Conservation (phyloP, 2,113 vertebrate genomes). For the Bos javanicus region DNA sequence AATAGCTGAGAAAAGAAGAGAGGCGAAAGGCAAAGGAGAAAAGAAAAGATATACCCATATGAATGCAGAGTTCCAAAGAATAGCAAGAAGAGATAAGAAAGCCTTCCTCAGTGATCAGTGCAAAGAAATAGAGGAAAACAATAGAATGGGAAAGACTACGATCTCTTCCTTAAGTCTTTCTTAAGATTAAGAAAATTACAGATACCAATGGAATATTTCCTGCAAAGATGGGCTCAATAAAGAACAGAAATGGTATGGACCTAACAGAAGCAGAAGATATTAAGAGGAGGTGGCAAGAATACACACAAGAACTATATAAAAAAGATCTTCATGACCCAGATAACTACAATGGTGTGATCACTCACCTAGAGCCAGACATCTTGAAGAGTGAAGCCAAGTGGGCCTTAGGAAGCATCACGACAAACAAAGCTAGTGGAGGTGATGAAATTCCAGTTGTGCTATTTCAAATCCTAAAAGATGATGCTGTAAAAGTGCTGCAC, state of each 20-base stretch:
- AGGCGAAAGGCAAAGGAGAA: neutral
- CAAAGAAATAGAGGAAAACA: neutral
- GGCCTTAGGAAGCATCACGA: neutral
- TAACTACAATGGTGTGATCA: neutral
- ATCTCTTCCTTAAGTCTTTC: neutral
- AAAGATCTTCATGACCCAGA: neutral
- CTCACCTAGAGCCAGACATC: neutral
- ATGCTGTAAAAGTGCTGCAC: neutral
- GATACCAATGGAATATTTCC: neutral
- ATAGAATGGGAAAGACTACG: neutral
- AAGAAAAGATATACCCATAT: neutral
- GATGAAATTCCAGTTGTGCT: neutral
- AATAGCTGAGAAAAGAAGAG: neutral
- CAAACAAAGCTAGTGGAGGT: neutral
- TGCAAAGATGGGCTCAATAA: neutral
- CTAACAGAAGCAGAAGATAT: neutral
- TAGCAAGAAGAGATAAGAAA: neutral
- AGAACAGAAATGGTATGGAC: neutral
- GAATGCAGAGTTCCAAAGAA: neutral
- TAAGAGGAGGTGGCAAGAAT: neutral
- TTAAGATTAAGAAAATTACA: neutral
- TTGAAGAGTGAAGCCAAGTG: neutral
- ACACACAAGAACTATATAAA: neutral
- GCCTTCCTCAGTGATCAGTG: neutral
- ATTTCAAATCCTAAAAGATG: neutral